phyloP scores from a whole-genome alignment of 2,888 invertebrate species.

The Ormyrus nitidulus region DNA sequence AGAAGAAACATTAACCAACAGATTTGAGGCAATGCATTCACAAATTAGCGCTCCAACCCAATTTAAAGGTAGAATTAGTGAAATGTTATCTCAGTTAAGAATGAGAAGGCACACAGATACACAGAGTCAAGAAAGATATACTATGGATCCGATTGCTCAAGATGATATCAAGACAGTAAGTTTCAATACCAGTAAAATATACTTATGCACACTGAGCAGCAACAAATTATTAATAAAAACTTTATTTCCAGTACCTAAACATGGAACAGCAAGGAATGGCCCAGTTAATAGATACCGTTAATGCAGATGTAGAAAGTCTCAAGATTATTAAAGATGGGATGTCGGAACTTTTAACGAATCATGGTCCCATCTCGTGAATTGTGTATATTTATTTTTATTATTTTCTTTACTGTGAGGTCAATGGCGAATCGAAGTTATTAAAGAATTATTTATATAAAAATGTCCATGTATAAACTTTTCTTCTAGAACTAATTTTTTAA shows the following conservation, averaged over 20 bases:
- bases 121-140: constrained; percentile 83
- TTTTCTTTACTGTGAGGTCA: constrained; percentile 19
- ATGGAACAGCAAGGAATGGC: constrained; percentile 94
- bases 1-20: constrained; percentile 92
- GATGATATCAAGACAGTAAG: constrained; percentile 79
- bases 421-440: constrained; percentile 16
- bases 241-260: constrained; percentile 81
- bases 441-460: constrained; percentile 39
- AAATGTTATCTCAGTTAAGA: constrained; percentile 91
- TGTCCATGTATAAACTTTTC: constrained; percentile 12
- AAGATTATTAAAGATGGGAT: constrained; percentile 88
- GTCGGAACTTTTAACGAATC: constrained; percentile 76
- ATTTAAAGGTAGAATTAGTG: constrained; percentile 94
- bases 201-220: background rate
- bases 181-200: constrained; percentile 13
- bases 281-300: constrained; percentile 89
- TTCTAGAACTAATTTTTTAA: constrained; percentile 43
- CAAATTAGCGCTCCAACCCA: constrained; percentile 94
- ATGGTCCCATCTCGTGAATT: constrained; percentile 66
- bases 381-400: constrained; percentile 40
- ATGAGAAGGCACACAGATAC: constrained; percentile 81
- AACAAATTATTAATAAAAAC: constrained; percentile 1
- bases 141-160: constrained; percentile 82
- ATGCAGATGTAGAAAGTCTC: constrained; percentile 86
- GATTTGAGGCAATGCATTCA: constrained; percentile 90